Conservation (phyloP, 37 sponge, comb jelly and placozoan species). For the Mnemiopsis leidyi region DNA sequence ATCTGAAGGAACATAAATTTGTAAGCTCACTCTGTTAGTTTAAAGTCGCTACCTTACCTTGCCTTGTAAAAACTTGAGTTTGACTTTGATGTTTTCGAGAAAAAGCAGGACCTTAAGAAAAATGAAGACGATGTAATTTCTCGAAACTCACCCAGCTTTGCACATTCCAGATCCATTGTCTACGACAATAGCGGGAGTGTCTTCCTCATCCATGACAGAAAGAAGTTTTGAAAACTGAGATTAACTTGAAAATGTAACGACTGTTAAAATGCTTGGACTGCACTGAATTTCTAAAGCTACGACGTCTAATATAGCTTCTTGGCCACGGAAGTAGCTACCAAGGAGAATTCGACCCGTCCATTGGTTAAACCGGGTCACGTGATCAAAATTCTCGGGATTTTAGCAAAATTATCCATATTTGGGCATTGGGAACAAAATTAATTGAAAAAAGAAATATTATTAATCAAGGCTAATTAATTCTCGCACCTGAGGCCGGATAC, state of each 20-base stretch:
- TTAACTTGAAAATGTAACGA: background rate
- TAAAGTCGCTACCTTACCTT: too few relatives aligned
- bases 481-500: background rate
- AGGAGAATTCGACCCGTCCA: background rate
- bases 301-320: background rate
- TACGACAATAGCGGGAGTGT: conserved; percentile 74
- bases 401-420: background rate
- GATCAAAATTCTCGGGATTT: background rate
- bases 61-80: too few relatives aligned
- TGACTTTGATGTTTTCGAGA: background rate
- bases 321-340: background rate
- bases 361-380: background rate
- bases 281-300: background rate
- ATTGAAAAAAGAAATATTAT: conserved; percentile 12
- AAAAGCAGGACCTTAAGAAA: background rate
- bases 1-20: conserved; percentile 69
- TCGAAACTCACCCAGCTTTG: conserved; percentile 69
- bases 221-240: background rate
- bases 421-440: background rate
- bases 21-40: background rate
- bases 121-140: background rate
- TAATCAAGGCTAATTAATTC: background rate
- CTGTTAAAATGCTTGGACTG: background rate
- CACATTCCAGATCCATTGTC: conserved; percentile 79
- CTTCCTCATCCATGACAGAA: conserved; percentile 69